Evolutionary conservation across 1,140 invertebrate genomes (phyloP).

Genomic region (Drosophila pallidifrons): DNA sequence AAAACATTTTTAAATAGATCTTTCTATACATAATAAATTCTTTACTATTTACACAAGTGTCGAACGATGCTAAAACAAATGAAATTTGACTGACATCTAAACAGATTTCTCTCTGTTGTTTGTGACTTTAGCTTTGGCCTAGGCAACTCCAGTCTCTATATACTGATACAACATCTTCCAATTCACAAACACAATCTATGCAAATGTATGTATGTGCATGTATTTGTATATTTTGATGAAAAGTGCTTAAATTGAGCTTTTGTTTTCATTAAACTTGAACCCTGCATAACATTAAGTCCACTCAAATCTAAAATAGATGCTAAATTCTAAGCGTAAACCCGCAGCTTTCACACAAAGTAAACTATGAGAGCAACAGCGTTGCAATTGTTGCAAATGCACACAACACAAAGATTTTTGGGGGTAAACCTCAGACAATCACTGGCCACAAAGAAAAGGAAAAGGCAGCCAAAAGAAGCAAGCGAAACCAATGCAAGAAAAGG

Average conservation of each 20-base stretch:
- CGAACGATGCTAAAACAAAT: no score
- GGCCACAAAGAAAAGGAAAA: not conserved
- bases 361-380: not conserved
- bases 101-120: no score
- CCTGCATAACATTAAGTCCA: slow-evolving; percentile 24
- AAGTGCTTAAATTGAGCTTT: slow-evolving; percentile 18
- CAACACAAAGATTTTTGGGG: not conserved
- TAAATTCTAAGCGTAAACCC: slow-evolving; percentile 4
- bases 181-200: not conserved
- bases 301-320: slow-evolving; percentile 26
- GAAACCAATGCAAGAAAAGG: slow-evolving; percentile 35
- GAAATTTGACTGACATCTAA: no score
- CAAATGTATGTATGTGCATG: slow-evolving; percentile 23
- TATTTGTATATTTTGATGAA: slow-evolving; percentile 28
- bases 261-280: slow-evolving; percentile 17
- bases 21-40: no score
- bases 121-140: not conserved
- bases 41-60: no score
- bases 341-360: not conserved
- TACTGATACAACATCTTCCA: not conserved
- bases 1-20: no score
- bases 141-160: not conserved
- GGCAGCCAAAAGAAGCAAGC: not conserved
- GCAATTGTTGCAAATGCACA: slow-evolving; percentile 32
- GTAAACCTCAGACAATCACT: slow-evolving; percentile 32